Conservation (phyloP, 2,797 vertebrate genomes). For the Parauchenoglanis punctatus region DNA sequence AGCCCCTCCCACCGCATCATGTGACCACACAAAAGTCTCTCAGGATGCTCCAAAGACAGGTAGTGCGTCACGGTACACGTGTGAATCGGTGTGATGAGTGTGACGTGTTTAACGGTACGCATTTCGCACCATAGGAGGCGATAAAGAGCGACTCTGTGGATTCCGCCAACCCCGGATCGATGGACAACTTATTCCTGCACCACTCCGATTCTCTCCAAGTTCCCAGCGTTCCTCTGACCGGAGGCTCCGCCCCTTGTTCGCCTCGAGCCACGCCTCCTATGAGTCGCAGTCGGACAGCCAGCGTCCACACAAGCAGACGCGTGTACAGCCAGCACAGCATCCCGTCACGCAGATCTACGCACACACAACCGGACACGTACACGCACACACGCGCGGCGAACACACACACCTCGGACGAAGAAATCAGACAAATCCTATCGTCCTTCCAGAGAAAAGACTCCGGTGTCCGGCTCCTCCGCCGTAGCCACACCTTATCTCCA, state of each 20-base stretch:
- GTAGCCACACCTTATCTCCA: conserved; percentile 65
- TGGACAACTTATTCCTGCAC: conserved; percentile 51
- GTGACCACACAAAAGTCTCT: conserved; percentile 34
- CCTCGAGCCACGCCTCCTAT: conserved; percentile 64
- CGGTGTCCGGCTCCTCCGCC: conserved; percentile 48
- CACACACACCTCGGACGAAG: conserved; percentile 77
- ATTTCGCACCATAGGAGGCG: conserved; percentile 69
- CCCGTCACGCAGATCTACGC: conserved; percentile 39
- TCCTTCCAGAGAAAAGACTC: conserved; percentile 65
- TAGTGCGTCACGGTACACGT: conserved; percentile 57
- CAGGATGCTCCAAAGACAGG: conserved; percentile 83
- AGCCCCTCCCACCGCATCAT: conserved; percentile 57
- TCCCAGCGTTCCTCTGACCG: conserved; percentile 53
- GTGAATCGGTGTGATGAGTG: neutral
- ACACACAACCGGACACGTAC: conserved; percentile 42
- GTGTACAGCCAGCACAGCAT: conserved; percentile 58
- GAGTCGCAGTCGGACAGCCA: conserved; percentile 67
- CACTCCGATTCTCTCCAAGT: conserved; percentile 52
- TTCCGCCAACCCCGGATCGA: conserved; percentile 43
- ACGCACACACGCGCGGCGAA: conserved; percentile 31
- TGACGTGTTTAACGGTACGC: neutral
- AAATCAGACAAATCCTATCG: conserved; percentile 83
- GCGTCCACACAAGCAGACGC: conserved; percentile 68
- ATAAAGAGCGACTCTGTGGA: conserved; percentile 67
- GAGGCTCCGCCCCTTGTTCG: conserved; percentile 58